phyloP scores from a whole-genome alignment of 2,113 vertebrate genomes.

The Silurus meridionalis region DNA sequence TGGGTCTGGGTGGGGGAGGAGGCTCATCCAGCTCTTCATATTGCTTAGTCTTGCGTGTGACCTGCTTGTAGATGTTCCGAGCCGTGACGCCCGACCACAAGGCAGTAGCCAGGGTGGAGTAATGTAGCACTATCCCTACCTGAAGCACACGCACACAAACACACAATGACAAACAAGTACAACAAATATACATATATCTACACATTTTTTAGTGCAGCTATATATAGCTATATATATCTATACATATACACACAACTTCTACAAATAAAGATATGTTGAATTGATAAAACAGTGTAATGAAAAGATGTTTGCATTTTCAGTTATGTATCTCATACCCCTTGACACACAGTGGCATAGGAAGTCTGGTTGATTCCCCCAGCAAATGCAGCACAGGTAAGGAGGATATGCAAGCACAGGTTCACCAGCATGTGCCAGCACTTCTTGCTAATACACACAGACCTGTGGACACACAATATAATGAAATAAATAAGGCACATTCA shows the following conservation, averaged over 20 bases:
- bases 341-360: constrained; percentile 83
- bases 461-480: constrained; percentile 56
- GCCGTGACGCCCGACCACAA: constrained; percentile 95
- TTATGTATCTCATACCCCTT: constrained; percentile 82
- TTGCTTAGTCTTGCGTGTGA: constrained; percentile 89
- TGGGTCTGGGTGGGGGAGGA: constrained; percentile 89
- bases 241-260: too few relatives aligned
- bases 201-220: not conserved
- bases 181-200: not conserved
- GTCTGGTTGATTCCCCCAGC: constrained; percentile 92
- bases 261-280: not conserved
- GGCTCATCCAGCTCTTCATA: constrained; percentile 94
- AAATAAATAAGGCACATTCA: not conserved
- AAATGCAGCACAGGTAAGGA: constrained; percentile 88
- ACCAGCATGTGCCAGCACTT: constrained; percentile 98
- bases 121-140: constrained; percentile 96
- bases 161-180: not conserved
- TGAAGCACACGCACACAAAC: constrained; percentile 51
- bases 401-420: constrained; percentile 91
- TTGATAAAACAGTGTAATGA: not conserved
- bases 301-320: not conserved
- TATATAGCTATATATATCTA: not conserved
- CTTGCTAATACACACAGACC: constrained; percentile 85
- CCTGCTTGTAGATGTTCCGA: constrained; percentile 96
- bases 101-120: constrained; percentile 91